A percentile compares a stretch with the other conserved stretches of the same genome.
These are phyloP conservation scores for Thalassaphorura encarpata DNA, from an alignment of 1,140 invertebrate species.

Conservation along the genomic window DNA sequence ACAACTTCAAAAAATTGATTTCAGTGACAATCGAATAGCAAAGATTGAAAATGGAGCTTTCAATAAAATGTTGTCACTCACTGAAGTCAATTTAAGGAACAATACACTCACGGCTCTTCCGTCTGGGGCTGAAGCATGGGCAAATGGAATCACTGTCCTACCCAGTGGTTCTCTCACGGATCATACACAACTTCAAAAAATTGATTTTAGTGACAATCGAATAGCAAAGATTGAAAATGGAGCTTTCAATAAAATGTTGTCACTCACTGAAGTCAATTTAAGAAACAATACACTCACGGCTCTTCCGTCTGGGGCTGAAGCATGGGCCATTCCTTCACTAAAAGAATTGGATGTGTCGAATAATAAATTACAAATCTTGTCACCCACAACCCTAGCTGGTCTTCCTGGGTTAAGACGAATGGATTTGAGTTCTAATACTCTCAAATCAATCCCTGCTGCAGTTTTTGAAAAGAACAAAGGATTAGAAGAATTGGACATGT, in stretches of 20 bases:
- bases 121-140: neutral
- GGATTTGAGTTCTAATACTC: slow-evolving; percentile 66
- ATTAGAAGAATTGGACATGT: slow-evolving; percentile 63
- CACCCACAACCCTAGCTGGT: slow-evolving; percentile 58
- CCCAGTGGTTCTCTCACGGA: slow-evolving; percentile 50
- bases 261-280: slow-evolving; percentile 62
- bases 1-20: slow-evolving; percentile 62
- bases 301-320: slow-evolving; percentile 16
- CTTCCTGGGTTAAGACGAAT: slow-evolving; percentile 61
- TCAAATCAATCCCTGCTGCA: slow-evolving; percentile 57
- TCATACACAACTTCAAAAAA: slow-evolving; percentile 62
- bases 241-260: slow-evolving; percentile 68
- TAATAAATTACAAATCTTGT: slow-evolving; percentile 61
- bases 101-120: slow-evolving; percentile 25
- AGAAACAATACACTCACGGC: slow-evolving; percentile 36
- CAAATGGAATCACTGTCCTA: no score
- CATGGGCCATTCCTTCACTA: slow-evolving; percentile 34
- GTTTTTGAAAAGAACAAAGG: slow-evolving; percentile 58
- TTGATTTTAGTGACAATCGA: slow-evolving; percentile 68
- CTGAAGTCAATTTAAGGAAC: slow-evolving; percentile 58
- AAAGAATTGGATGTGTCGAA: slow-evolving; percentile 62
- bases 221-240: slow-evolving; percentile 60
- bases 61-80: slow-evolving; percentile 64
- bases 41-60: slow-evolving; percentile 64
- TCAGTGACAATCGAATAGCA: slow-evolving; percentile 64